Percentiles rank a stretch among this genome's conserved stretches.
phyloP scores from a whole-genome alignment of 2,797 vertebrate genomes.

The Megaceryle alcyon region DNA sequence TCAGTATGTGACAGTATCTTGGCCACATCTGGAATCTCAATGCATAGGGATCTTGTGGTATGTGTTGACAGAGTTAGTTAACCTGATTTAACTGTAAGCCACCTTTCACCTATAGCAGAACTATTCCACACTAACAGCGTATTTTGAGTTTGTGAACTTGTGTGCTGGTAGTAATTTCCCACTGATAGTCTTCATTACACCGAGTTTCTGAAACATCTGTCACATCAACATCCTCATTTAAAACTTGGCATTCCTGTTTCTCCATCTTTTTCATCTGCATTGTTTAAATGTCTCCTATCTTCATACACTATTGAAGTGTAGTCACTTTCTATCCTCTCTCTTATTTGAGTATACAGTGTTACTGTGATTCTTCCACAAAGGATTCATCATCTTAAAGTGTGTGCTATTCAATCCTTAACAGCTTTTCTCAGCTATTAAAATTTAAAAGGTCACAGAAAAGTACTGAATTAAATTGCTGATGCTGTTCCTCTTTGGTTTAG shows the following conservation, averaged over 20 bases:
- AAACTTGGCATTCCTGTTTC: background rate
- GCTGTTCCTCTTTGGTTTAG: background rate
- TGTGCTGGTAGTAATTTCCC: background rate
- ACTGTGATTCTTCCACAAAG: background rate
- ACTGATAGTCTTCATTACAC: background rate
- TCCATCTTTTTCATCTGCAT: background rate
- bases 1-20: background rate
- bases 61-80: background rate
- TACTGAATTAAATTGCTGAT: background rate
- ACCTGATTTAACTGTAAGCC: background rate
- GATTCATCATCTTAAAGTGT: background rate
- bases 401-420: background rate
- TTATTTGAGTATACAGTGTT: background rate
- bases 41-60: background rate
- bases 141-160: background rate
- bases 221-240: background rate
- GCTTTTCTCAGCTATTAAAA: slow-evolving; percentile 10
- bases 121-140: background rate
- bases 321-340: background rate
- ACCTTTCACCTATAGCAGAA: background rate
- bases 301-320: background rate
- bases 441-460: background rate
- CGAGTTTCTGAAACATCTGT: background rate
- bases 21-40: background rate
- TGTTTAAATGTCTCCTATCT: background rate